Base-by-base conservation (phyloP, 1,140 invertebrate species). In the Drosophila bocqueti region DNA sequence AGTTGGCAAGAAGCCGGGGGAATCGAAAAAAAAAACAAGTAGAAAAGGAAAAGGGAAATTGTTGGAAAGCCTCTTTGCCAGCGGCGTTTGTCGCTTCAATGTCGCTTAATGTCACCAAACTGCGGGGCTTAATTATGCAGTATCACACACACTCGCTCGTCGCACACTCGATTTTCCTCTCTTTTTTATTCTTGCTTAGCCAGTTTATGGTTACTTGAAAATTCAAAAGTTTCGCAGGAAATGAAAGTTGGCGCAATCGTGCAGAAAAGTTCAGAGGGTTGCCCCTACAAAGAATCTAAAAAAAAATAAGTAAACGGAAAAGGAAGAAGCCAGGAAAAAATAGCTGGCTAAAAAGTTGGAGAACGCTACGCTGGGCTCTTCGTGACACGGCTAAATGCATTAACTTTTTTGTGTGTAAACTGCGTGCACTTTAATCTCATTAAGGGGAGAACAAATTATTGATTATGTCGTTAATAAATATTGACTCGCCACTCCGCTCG, bases 391-490 rank as follows among this genome's bases (percentile, higher is more conserved):
- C 63, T 76, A 86, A 86, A 83, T 83, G 83, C 76, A 86, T 83
- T 87, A 87, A 87, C 66, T 57, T 72, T 73, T 60, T 54, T 73
- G 60, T 36, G 42, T 66, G 34, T 47, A 31, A 36, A 10, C 46
- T 45, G 38, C 54, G 62, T 63, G 67, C 69, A 81, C 79, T 83
- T 86, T 87, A 86, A 86, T 87, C 80, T 55, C 59, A 86, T 86
- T 80, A 73, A 73, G 67, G 46, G 69, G 55, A 50, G 60, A 40
- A 55, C 64, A 79, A 87, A 87, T 72, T 86, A 86, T 86, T 83
- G 81, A 86, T 86, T 82, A 86, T 79, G 62, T 89, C 67, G 68
- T 86, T 87, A 83, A 87, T 87, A 87, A 87, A 83, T 87, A 86
- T 87, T 86, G 79, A 83, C 84, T 83, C 60, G 59, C 59, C 60